Evolutionary conservation across 2,113 vertebrate species (phyloP), one percentile per base, ranked within the genome.

Genomic region (Probosciger aterrimus): DNA sequence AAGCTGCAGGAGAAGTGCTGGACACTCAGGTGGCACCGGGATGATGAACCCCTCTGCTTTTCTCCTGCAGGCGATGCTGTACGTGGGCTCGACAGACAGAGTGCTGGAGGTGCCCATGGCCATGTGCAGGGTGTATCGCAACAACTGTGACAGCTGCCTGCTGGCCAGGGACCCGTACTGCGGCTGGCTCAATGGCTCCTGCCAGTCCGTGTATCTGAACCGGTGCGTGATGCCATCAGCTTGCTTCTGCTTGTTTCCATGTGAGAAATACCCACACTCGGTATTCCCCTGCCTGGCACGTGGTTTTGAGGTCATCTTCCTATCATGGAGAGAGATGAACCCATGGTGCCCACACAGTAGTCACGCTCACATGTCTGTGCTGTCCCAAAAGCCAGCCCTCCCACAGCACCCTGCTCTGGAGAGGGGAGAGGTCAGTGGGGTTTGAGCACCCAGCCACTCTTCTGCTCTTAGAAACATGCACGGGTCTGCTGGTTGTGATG

Each of bases 141-240:
- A 90, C 67, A 97, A 95, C 87, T 98, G 98, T 8, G 94, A 97
- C 3, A 98, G 97, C 90, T 98, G 98, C 70, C 71, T 98, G 82
- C 97, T 98, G 97, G 97, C 98, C 3, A 79, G 97, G 63, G 98
- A 98, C 73, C 98, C 98, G 0, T 97, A 98, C 96, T 98, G 98
- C 0, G 98, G 97, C 43, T 98, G 98, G 98, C 15, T 59, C 46
- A 86, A 95, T 0, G 88, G 74, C 44, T 94, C 5, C 9, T 98
- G 98, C 5, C 82, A 86, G 57, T 85, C 98, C 0, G 92, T 97
- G 37, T 95, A 97, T 62, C 87, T 14, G 2, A 82, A 64, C 30
- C 6, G 94, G 98, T 98, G 95, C 0, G 96, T 79, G 70, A 10
- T 6, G 6, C 53, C 7, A 0, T 3, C 27, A 30, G 20, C n/a